These are phyloP conservation scores for Sialis fuliginosa DNA, from an alignment of 2,888 invertebrate species.

Conservation along the genomic window DNA sequence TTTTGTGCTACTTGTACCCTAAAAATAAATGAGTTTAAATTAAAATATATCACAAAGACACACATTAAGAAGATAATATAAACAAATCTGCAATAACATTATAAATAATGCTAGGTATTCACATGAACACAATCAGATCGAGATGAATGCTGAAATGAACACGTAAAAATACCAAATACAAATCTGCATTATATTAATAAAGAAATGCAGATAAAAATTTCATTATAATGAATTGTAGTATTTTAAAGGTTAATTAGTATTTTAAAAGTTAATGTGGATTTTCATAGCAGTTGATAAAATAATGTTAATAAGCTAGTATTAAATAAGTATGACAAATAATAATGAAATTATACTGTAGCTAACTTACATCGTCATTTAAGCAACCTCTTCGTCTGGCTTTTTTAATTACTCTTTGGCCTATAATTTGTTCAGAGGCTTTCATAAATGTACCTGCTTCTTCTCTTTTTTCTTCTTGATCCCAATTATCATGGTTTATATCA, in stretches of 20 bases:
- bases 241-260: too few relatives aligned
- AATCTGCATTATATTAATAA: too few relatives aligned
- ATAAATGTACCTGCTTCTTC: slow-evolving; percentile 62
- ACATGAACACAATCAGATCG: background rate
- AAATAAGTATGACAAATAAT: too few relatives aligned
- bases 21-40: slow-evolving; percentile 8
- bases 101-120: too few relatives aligned
- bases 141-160: background rate
- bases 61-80: too few relatives aligned
- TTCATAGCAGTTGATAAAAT: background rate
- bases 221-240: too few relatives aligned
- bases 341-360: too few relatives aligned
- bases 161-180: background rate
- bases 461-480: slow-evolving; percentile 60
- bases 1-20: slow-evolving; percentile 25
- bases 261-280: background rate
- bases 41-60: background rate
- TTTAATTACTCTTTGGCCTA: slow-evolving; percentile 61
- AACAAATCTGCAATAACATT: too few relatives aligned
- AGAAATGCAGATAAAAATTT: too few relatives aligned
- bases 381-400: slow-evolving; percentile 51
- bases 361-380: slow-evolving; percentile 9
- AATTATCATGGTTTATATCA: slow-evolving; percentile 69
- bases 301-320: background rate
- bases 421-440: slow-evolving; percentile 44